A percentile compares a stretch with the other conserved stretches of the same genome.
phyloP scores from a whole-genome alignment of 2,888 invertebrate species.

The Melieria picta region DNA sequence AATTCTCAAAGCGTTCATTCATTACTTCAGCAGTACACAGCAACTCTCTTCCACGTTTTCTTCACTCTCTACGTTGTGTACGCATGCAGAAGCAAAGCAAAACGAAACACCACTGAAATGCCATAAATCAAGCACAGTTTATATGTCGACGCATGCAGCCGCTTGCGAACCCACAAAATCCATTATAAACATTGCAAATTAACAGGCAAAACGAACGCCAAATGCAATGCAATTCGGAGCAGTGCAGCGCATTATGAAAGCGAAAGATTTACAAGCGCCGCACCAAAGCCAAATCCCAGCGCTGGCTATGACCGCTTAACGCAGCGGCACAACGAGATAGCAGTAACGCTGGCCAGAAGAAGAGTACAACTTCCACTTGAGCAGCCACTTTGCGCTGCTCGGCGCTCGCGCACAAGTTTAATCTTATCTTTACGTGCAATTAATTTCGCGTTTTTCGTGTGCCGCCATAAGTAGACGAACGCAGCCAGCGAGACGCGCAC shows the following conservation, averaged over 20 bases:
- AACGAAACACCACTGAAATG: neutral
- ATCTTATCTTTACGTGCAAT: conserved; percentile 39
- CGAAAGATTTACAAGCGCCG: neutral
- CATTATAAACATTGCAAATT: conserved; percentile 31
- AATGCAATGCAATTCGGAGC: neutral
- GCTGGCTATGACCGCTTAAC: neutral
- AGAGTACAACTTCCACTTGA: neutral
- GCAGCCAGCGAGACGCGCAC: neutral
- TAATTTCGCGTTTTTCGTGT: conserved; percentile 35
- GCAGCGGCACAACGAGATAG: neutral
- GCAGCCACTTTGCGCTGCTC: neutral
- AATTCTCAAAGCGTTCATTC: too few relatives aligned
- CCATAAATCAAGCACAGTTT: conserved; percentile 7
- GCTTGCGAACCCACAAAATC: conserved; percentile 22
- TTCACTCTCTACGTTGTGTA: too few relatives aligned
- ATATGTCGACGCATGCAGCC: neutral
- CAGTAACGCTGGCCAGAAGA: neutral
- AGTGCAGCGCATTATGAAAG: neutral
- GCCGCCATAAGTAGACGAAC: neutral
- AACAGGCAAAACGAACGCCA: conserved; percentile 27
- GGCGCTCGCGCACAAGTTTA: conserved; percentile 27
- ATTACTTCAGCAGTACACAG: too few relatives aligned
- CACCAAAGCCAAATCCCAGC: neutral
- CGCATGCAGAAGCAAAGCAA: too few relatives aligned
- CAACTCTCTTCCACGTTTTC: too few relatives aligned